Evolutionary conservation across 2,113 vertebrate species (phyloP).

Genomic region (Pyrgilauda ruficollis): DNA sequence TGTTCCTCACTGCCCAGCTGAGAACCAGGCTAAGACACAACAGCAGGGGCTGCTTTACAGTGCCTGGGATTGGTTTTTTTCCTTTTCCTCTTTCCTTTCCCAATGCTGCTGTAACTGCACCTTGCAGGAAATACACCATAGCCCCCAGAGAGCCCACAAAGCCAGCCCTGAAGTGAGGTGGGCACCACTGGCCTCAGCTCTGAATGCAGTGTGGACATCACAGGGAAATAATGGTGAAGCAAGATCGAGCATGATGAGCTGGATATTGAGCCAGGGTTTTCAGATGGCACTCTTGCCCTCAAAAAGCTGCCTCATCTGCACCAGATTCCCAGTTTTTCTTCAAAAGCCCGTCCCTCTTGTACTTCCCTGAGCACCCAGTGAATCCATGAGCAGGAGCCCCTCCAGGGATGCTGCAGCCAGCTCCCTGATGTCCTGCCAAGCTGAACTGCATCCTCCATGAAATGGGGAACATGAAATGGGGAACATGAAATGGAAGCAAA

Average conservation of each 20-base stretch:
- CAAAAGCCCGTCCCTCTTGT: neutral
- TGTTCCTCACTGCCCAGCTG: neutral
- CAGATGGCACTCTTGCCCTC: neutral
- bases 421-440: neutral
- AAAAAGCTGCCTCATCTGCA: neutral
- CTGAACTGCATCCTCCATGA: neutral
- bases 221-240: neutral
- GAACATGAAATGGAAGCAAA: neutral
- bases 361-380: neutral
- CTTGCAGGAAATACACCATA: rapidly evolving
- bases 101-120: neutral
- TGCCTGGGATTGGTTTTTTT: neutral
- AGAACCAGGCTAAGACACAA: neutral
- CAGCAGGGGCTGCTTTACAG: neutral
- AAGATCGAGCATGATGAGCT: neutral
- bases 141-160: neutral
- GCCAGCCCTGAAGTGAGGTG: rapidly evolving
- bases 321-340: neutral
- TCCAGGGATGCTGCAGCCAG: neutral
- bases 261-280: neutral
- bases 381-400: neutral
- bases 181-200: neutral
- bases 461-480: neutral
- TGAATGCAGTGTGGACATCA: rapidly evolving
- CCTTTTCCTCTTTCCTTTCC: neutral